These are phyloP conservation scores for Triops longicaudatus DNA, from an alignment of 1,140 invertebrate species.

Conservation along the genomic window DNA sequence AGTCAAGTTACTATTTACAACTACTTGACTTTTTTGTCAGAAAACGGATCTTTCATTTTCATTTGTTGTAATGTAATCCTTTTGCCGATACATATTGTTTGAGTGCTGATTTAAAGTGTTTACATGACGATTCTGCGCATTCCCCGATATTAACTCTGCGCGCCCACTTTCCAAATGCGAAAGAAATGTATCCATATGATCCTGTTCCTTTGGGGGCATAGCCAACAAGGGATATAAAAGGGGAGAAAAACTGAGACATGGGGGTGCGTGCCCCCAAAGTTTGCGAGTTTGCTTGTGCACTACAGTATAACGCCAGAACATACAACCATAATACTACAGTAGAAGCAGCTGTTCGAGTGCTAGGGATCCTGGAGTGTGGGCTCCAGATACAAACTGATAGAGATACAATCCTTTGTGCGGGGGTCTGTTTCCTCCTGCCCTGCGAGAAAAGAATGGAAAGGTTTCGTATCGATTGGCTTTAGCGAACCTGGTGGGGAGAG, in stretches of 20 bases:
- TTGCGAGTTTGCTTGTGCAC: not conserved
- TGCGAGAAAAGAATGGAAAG: not conserved
- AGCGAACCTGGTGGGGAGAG: not conserved
- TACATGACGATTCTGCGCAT: too few relatives aligned
- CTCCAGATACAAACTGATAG: constrained; percentile 9
- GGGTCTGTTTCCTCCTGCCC: not conserved
- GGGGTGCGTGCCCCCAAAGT: constrained; percentile 2
- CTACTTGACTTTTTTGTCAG: too few relatives aligned
- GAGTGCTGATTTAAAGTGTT: too few relatives aligned
- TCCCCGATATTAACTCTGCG: too few relatives aligned
- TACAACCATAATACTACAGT: not conserved
- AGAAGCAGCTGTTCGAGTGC: not conserved
- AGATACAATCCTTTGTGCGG: not conserved
- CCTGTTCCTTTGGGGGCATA: not conserved
- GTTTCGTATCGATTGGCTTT: constrained; percentile 12
- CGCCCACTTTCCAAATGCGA: too few relatives aligned
- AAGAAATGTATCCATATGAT: not conserved
- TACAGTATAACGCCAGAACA: not conserved
- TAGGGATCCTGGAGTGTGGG: not conserved
- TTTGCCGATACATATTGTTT: too few relatives aligned
- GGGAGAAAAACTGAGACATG: not conserved
- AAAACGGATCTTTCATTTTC: too few relatives aligned
- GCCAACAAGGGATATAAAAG: not conserved
- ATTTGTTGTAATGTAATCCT: too few relatives aligned
- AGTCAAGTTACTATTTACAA: too few relatives aligned